These are phyloP conservation scores for Cariama cristata DNA, from an alignment of 2,113 vertebrate genomes.

Conservation along the genomic window DNA sequence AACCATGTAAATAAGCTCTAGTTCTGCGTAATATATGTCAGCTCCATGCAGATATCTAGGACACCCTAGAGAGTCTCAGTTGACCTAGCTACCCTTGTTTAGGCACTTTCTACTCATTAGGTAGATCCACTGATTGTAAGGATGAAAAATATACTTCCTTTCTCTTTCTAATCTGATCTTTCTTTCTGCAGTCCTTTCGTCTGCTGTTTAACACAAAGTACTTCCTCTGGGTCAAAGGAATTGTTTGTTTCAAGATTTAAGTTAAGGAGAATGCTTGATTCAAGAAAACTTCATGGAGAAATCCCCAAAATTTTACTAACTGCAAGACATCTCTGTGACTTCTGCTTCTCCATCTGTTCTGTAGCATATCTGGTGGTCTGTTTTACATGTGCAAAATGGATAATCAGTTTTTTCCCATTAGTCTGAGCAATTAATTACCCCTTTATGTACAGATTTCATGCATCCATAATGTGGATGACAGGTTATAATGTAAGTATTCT, in stretches of 20 bases:
- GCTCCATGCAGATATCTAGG: neutral
- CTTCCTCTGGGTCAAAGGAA: neutral
- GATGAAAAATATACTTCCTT: neutral
- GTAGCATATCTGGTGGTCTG: neutral
- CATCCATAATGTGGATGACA: neutral
- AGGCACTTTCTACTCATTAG: neutral
- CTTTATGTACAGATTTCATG: slow-evolving; percentile 6
- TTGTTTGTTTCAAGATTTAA: neutral
- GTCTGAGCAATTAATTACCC: neutral
- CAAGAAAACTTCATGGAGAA: neutral
- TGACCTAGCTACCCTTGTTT: neutral
- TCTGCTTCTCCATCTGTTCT: neutral
- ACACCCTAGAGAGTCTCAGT: neutral
- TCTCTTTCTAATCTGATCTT: neutral
- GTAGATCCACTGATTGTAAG: neutral
- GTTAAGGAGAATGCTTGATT: neutral
- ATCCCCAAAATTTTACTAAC: neutral
- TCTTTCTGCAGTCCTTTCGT: neutral
- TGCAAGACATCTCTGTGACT: neutral
- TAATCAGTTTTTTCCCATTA: neutral
- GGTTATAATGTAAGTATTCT: neutral
- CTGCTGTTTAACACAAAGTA: neutral
- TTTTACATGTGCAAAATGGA: neutral
- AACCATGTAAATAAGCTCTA: neutral
- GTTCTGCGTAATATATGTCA: neutral